phyloP scores from a whole-genome alignment of 2,888 invertebrate genomes.

The Helobdella robusta region DNA sequence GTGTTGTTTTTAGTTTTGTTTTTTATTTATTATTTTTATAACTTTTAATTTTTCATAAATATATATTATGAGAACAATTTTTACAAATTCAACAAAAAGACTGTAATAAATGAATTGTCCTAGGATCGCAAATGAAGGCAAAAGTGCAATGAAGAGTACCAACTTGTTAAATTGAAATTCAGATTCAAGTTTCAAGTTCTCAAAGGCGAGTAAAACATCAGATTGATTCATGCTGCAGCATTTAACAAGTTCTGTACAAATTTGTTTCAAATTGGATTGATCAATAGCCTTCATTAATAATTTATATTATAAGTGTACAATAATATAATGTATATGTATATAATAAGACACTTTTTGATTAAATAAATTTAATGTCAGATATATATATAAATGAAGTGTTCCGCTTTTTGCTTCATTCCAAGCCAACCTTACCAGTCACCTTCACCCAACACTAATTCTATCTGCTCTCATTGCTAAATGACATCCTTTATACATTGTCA shows the following conservation, averaged over 20 bases:
- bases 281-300: neutral
- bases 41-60: neutral
- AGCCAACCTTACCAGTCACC: too few species aligned
- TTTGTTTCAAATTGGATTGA: neutral
- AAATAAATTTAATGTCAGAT: too few species aligned
- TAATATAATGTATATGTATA: neutral
- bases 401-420: too few species aligned
- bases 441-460: too few species aligned
- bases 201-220: neutral
- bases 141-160: neutral
- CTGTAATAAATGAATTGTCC: too few species aligned
- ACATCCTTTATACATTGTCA: too few species aligned
- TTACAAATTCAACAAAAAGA: neutral
- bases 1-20: too few species aligned
- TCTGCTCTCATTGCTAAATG: too few species aligned
- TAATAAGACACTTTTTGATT: too few species aligned
- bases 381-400: too few species aligned
- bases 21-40: too few species aligned
- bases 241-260: neutral
- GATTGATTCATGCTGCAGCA: neutral
- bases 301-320: neutral
- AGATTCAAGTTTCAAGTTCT: constrained; percentile 11
- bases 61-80: neutral
- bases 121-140: too few species aligned
- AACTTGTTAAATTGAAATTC: constrained; percentile 17